Percentiles rank a stretch among this genome's conserved stretches.
phyloP scores from a whole-genome alignment of 2,888 invertebrate species.

The Cephus nigrinus region DNA sequence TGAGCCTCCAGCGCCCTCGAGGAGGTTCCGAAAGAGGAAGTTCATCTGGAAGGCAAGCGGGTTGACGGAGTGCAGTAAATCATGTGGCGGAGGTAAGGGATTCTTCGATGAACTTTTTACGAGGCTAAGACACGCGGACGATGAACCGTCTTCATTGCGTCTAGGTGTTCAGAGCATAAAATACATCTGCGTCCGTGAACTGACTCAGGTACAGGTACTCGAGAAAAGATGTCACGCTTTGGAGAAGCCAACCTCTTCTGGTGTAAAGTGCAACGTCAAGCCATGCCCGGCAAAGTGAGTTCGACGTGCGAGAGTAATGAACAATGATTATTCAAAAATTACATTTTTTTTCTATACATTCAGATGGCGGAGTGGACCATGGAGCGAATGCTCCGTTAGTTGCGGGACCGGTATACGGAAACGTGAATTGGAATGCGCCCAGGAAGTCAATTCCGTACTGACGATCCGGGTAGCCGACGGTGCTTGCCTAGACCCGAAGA shows the following conservation, averaged over 20 bases:
- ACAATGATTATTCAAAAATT: neutral
- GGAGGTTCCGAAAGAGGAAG: slow-evolving; percentile 65
- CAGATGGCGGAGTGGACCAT: slow-evolving; percentile 79
- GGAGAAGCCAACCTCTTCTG: slow-evolving; percentile 69
- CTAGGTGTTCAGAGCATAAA: slow-evolving; percentile 77
- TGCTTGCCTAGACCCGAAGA: slow-evolving; percentile 71
- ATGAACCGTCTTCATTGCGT: neutral
- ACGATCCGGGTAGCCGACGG: slow-evolving; percentile 72
- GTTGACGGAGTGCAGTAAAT: slow-evolving; percentile 81
- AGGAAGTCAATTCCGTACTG: slow-evolving; percentile 68
- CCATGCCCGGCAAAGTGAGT: slow-evolving; percentile 80
- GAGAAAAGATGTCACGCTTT: slow-evolving; percentile 76
- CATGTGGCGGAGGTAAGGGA: slow-evolving; percentile 80
- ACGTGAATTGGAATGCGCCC: slow-evolving; percentile 80
- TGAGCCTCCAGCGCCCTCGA: slow-evolving; percentile 31
- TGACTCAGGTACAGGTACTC: slow-evolving; percentile 70
- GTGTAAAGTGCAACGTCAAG: slow-evolving; percentile 77
- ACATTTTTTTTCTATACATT: neutral
- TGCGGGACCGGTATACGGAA: slow-evolving; percentile 82
- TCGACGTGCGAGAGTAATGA: neutral
- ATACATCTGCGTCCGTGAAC: slow-evolving; percentile 78
- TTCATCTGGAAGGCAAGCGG: slow-evolving; percentile 84
- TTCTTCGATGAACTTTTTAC: neutral
- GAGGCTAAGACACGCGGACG: neutral
- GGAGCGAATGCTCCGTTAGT: slow-evolving; percentile 81